These are phyloP conservation scores for Phrynocephalus versicolor DNA, from an alignment of 2,113 vertebrate genomes.

Conservation along the genomic window DNA sequence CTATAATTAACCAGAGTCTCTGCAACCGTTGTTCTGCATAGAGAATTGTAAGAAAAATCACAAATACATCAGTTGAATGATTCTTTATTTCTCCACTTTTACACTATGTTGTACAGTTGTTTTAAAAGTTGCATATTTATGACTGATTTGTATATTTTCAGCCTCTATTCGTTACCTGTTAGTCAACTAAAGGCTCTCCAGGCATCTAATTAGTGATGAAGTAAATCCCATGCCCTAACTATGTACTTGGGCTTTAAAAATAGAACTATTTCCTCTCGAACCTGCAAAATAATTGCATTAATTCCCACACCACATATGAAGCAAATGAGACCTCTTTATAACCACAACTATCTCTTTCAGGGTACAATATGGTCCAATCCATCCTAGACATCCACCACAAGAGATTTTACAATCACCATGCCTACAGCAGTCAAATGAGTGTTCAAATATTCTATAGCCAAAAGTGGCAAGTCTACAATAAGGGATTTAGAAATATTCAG, in stretches of 20 bases:
- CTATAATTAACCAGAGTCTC: slow-evolving; percentile 31
- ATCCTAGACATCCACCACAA: background rate
- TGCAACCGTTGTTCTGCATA: slow-evolving; percentile 13
- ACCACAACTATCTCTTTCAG: background rate
- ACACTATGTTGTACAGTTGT: background rate
- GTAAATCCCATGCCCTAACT: background rate
- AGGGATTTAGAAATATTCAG: background rate
- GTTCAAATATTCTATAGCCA: background rate
- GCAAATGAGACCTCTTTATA: background rate
- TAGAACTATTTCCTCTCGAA: background rate
- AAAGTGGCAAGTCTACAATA: background rate
- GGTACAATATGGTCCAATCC: background rate
- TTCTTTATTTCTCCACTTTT: background rate
- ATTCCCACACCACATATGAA: background rate
- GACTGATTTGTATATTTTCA: background rate
- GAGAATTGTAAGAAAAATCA: slow-evolving; percentile 10
- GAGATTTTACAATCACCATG: background rate
- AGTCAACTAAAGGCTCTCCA: background rate
- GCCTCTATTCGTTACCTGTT: background rate
- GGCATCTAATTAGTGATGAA: background rate
- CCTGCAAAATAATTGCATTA: background rate
- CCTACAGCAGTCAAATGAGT: background rate
- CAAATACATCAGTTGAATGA: slow-evolving; percentile 4
- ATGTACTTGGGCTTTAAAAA: background rate
- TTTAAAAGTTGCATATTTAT: background rate